Percentiles rank a stretch among this genome's conserved stretches.
Evolutionary conservation across 2,113 vertebrate genomes (phyloP).

Genomic region (Dromiciops gliroides): DNA sequence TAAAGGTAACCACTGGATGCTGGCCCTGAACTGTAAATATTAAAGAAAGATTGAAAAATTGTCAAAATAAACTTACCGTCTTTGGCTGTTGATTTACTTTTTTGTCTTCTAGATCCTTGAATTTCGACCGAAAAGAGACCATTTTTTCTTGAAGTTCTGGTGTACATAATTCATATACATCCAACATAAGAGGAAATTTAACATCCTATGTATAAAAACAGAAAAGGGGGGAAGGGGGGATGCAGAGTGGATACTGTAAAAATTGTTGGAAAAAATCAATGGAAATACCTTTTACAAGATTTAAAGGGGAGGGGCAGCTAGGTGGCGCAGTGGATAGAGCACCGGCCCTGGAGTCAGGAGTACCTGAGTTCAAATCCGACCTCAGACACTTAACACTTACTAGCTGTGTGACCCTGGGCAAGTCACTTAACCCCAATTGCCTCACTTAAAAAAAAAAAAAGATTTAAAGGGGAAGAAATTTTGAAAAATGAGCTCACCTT

Average conservation of each 20-base stretch:
- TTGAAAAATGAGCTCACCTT: neutral
- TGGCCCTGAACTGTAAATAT: constrained; percentile 16
- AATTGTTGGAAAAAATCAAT: neutral
- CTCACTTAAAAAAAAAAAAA: too few species aligned
- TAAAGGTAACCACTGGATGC: neutral
- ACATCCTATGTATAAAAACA: constrained; percentile 88
- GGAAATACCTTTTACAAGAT: neutral
- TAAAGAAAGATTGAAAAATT: neutral
- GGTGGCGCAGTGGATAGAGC: too few species aligned
- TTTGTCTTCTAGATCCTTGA: constrained; percentile 97
- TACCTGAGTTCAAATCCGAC: too few species aligned
- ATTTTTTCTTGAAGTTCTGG: constrained; percentile 96
- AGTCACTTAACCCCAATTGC: too few species aligned
- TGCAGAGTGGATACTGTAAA: neutral
- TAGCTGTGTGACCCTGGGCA: too few species aligned
- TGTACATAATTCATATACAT: constrained; percentile 97
- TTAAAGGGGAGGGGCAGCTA: neutral
- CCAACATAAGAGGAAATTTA: constrained; percentile 99
- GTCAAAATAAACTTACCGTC: constrained; percentile 83
- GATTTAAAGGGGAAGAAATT: neutral
- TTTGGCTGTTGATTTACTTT: constrained; percentile 92
- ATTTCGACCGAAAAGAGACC: constrained; percentile 93
- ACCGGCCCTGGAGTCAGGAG: too few species aligned
- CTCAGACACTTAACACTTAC: too few species aligned
- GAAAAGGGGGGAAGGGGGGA: neutral